These are phyloP conservation scores for Melanargia galathea DNA, from an alignment of 2,888 invertebrate genomes.

Conservation along the genomic window DNA sequence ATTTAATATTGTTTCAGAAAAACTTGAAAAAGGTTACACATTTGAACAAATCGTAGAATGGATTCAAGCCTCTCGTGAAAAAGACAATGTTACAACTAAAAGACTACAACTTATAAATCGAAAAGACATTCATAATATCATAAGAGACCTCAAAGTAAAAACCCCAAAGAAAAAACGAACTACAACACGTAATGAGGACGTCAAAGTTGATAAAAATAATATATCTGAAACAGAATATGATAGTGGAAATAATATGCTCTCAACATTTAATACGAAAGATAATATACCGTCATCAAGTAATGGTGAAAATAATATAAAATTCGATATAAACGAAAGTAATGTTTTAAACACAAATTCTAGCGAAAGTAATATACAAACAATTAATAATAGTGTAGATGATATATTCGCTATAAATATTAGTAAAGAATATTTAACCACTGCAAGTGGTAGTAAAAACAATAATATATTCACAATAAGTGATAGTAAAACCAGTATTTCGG, in stretches of 20 bases:
- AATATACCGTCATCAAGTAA: neutral
- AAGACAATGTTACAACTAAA: neutral
- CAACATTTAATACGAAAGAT: neutral
- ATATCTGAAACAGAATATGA: neutral
- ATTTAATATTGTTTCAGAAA: neutral
- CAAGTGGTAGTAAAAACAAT: neutral
- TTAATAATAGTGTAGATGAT: neutral
- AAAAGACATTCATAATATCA: neutral
- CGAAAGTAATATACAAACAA: neutral
- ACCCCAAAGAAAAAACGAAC: neutral
- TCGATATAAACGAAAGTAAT: too few species aligned
- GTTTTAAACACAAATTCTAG: neutral
- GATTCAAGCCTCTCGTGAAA: neutral
- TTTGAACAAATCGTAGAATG: neutral
- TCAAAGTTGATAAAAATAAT: neutral
- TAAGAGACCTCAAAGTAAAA: neutral
- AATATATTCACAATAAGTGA: neutral
- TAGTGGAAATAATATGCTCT: neutral
- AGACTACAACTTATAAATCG: neutral
- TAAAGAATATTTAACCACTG: neutral
- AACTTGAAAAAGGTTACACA: neutral
- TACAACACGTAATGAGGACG: neutral
- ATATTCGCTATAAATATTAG: neutral
- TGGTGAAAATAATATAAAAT: neutral
- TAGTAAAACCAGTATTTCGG: neutral